Evolutionary conservation across 2,888 invertebrate genomes (phyloP).

Genomic region (Phanerotoma sp.): DNA sequence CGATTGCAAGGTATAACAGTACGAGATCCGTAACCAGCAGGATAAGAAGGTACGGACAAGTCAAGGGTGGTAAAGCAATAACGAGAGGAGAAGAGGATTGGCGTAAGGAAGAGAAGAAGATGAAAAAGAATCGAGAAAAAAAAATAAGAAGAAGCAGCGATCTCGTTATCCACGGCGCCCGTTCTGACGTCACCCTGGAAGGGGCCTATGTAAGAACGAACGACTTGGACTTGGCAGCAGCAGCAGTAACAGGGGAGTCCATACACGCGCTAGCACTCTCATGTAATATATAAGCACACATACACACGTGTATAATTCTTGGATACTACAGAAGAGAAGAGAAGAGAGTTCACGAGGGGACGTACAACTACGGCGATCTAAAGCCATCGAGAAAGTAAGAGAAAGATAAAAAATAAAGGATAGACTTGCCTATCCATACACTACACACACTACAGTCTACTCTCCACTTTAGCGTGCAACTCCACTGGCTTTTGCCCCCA

Average conservation of each 20-base stretch:
- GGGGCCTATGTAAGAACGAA: constrained; percentile 29
- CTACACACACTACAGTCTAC: background rate
- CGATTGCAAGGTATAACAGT: constrained; percentile 25
- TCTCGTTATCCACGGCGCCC: constrained; percentile 47
- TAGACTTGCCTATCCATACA: no score
- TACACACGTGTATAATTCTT: no score
- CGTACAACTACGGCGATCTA: background rate
- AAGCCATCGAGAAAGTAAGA: no score
- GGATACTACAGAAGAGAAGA: background rate
- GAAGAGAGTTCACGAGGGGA: constrained; percentile 6
- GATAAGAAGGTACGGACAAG: no score
- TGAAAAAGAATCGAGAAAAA: constrained; percentile 11
- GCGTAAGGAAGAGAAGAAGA: constrained; percentile 13
- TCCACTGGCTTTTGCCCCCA: background rate
- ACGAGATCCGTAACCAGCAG: no score
- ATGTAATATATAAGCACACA: constrained; percentile 7
- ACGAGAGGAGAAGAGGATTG: background rate
- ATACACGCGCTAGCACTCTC: constrained; percentile 1
- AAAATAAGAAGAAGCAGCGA: constrained; percentile 29
- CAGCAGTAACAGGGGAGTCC: background rate
- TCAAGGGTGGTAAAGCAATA: constrained; percentile 5
- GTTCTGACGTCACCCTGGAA: constrained; percentile 42
- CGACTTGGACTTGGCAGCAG: constrained; percentile 10
- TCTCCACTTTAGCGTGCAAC: background rate
- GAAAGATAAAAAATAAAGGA: no score